Evolutionary conservation across 2,888 invertebrate species (phyloP).

Genomic region (Erebia ligea): DNA sequence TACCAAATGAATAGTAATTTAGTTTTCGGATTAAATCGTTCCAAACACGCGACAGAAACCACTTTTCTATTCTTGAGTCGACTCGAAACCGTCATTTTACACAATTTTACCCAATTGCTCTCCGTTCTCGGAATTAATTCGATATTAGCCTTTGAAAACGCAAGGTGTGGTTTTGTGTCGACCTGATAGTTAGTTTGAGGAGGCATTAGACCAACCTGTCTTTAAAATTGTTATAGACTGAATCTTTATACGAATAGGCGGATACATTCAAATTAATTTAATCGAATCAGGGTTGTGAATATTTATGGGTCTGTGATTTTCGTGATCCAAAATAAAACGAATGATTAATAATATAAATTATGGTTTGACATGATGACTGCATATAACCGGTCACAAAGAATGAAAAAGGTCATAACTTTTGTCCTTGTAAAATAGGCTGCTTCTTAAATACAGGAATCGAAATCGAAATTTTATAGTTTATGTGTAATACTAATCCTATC

Average conservation of each 20-base stretch:
- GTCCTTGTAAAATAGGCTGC: too few relatives aligned
- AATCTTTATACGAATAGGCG: conserved; percentile 65
- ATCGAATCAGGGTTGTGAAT: conserved; percentile 34
- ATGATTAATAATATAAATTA: conserved; percentile 6
- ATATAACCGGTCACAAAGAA: neutral
- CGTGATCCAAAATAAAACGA: conserved; percentile 12
- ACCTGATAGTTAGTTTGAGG: conserved; percentile 75
- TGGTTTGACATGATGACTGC: neutral
- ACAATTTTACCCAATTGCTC: conserved; percentile 82
- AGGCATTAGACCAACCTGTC: conserved; percentile 73
- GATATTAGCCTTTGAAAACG: conserved; percentile 82
- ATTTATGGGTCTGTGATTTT: conserved; percentile 32
- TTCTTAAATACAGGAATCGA: too few relatives aligned
- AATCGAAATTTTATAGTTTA: neutral
- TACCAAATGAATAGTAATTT: conserved; percentile 83
- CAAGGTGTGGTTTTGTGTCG: conserved; percentile 79
- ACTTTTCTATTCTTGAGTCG: conserved; percentile 80
- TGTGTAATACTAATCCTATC: too few relatives aligned
- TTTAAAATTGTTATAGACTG: conserved; percentile 69
- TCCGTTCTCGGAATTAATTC: conserved; percentile 81
- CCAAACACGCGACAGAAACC: conserved; percentile 81
- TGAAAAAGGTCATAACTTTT: neutral
- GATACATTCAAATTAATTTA: conserved; percentile 56
- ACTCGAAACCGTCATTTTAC: conserved; percentile 81
- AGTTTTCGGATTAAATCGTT: conserved; percentile 81